Evolutionary conservation across 1,140 invertebrate species (phyloP).

Genomic region (Sweltsa coloradensis): DNA sequence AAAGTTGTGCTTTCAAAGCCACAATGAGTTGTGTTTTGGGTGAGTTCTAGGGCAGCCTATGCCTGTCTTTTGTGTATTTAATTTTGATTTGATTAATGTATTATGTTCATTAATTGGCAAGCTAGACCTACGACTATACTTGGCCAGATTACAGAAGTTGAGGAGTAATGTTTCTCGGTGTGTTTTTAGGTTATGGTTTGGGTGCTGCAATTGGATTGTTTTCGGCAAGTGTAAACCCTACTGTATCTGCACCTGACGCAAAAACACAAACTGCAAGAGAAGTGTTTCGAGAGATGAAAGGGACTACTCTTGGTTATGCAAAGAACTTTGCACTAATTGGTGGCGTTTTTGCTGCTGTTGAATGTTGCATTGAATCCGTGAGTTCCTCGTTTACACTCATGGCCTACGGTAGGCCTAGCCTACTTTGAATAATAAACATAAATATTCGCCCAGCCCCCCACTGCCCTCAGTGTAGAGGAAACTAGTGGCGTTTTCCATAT

Average conservation of each 20-base stretch:
- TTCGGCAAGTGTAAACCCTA: conserved; percentile 88
- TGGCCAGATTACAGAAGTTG: too few species aligned
- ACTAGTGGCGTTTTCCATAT: too few species aligned
- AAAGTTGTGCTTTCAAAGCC: conserved; percentile 89
- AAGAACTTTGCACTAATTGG: conserved; percentile 97
- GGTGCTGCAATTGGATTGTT: conserved; percentile 91
- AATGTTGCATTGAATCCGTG: conserved; percentile 85
- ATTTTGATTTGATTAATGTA: conserved; percentile 12
- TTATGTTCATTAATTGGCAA: too few species aligned
- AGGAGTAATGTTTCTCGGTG: too few species aligned
- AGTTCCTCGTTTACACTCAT: conserved; percentile 18
- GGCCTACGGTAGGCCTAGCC: background rate
- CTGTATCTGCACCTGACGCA: conserved; percentile 53
- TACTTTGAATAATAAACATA: background rate
- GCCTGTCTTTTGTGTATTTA: conserved; percentile 11
- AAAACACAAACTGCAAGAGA: conserved; percentile 73
- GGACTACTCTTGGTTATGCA: conserved; percentile 78
- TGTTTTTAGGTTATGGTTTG: conserved; percentile 71
- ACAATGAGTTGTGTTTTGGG: conserved; percentile 80
- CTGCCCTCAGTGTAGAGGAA: too few species aligned
- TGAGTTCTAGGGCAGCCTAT: conserved; percentile 33
- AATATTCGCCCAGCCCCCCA: background rate
- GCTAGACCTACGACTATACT: too few species aligned
- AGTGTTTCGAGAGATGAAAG: conserved; percentile 80
- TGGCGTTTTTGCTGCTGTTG: conserved; percentile 80